Evolutionary conservation across 2,888 invertebrate species (phyloP), one percentile per base, ranked within the genome.

Genomic region (Gibbula magus): DNA sequence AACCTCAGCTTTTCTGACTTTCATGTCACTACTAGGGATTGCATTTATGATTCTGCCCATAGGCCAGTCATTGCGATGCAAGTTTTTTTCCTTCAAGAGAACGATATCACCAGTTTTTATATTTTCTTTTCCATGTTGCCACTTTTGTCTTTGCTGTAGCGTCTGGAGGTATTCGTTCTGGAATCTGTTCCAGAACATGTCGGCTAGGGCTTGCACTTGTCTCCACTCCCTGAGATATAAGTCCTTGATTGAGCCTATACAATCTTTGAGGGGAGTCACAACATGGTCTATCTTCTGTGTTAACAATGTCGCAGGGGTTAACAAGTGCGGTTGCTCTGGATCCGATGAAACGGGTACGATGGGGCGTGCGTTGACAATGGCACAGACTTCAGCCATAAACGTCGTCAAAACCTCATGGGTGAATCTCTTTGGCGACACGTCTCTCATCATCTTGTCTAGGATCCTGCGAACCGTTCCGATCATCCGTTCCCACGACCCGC

Each of bases 121-220:
- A 35, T 83, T 73, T 51, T 32, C 53, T 56, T 73, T 22, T n/a
- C 53, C 51, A 7, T 67, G n/a, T 25, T 73, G 29, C 83, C 83
- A 83, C 56, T 83, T 83, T 20, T 77, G 39, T 61, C 83, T 56
- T 13, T 51, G 32, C 52, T 83, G 83, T 29, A 83, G 74, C 20
- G 13, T 78, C 25, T 75, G 70, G 3, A 83, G 35, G 77, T 75
- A 82, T 18, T 79, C 80, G n/a, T 73, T 51, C 39, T 75, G 80
- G 80, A 80, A 83, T 10, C 81, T 45, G 35, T 74, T 78, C 81
- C 81, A 83, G 67, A 83, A 81, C 0, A 7, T 78, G 18, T 79
- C 66, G 4, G 83, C 70, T 16, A 83, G 45, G n/a, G 67, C 51
- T 32, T 83, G 81, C 0, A 83, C 81, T 16, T 74, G 51, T 52